Base-by-base conservation (phyloP, 2,797 vertebrate genomes). In the Catharus ustulatus region DNA sequence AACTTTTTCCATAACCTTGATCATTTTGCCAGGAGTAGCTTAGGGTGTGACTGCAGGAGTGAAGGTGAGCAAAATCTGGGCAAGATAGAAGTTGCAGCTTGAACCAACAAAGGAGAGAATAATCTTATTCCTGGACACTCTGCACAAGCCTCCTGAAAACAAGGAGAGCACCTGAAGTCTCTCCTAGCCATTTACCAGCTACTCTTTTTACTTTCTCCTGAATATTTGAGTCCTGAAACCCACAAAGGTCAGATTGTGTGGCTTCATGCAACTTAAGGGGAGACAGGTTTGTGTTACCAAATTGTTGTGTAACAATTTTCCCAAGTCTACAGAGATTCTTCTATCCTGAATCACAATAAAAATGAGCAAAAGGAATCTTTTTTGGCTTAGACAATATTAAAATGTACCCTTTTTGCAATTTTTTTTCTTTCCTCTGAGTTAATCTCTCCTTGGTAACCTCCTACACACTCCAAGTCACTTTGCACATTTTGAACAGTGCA, bases 381-480 rank as follows among this genome's bases (percentile, higher is more conserved):
- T 90, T 18, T 54, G 34, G 30, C 32, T 93, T 40, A 61, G 45
- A 85, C 49, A 93, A 83, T 75, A 90, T 80, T 46, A 87, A 95
- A 82, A 71, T 36, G 36, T 46, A 91, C 23, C 22, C 36, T 85
- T 90, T 89, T 26, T 61, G 27, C 54, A 34, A 21, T 49, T 49
- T 36, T 64, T 83, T 46, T 42, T 8, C 54, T 67, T 7, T 3
- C 14, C 64, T 6, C 46, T 3, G 10, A 84, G 32, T 84, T 91
- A 76, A 71, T 89, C 78, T 94, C 68, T 94, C 89, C 79, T 94
- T 92, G 62, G 84, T 85, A 92, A 94, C 89, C 89, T 93, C 95
- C 96, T 68, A 95, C 93, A 86, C 38, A 14, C 58, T 68, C 66
- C 76, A 68, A 85, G 78, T 57, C 22, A 78, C 43, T 76, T 51